Evolutionary conservation across 2,797 vertebrate genomes (phyloP).

Genomic region (Scolopax rusticola): DNA sequence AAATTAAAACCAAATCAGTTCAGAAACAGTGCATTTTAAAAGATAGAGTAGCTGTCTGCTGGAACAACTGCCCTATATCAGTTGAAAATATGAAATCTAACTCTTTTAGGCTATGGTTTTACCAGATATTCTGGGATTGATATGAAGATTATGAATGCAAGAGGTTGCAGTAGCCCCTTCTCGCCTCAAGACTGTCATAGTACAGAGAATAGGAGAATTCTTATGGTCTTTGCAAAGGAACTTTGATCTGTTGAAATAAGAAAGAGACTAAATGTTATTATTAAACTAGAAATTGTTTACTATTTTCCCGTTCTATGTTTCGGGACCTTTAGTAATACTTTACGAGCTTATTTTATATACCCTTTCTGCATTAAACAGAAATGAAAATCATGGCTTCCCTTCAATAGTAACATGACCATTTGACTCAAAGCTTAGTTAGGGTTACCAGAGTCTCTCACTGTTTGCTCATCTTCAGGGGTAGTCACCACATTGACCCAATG

Average conservation of each 20-base stretch:
- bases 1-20: background rate
- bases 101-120: background rate
- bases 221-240: background rate
- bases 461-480: background rate
- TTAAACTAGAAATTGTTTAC: background rate
- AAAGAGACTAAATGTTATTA: background rate
- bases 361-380: slow-evolving; percentile 27
- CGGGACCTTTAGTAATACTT: background rate
- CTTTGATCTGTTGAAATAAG: background rate
- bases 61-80: background rate
- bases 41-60: background rate
- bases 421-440: background rate
- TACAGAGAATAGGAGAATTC: background rate
- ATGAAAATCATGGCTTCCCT: background rate
- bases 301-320: background rate
- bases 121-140: background rate
- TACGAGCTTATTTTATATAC: background rate
- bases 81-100: background rate
- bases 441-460: background rate
- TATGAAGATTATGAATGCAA: background rate
- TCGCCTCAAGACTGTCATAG: background rate
- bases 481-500: background rate
- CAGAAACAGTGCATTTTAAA: background rate
- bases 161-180: background rate
- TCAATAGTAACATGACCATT: background rate